These are phyloP conservation scores for Lagopus leucura DNA, from an alignment of 2,113 vertebrate genomes.

Conservation along the genomic window DNA sequence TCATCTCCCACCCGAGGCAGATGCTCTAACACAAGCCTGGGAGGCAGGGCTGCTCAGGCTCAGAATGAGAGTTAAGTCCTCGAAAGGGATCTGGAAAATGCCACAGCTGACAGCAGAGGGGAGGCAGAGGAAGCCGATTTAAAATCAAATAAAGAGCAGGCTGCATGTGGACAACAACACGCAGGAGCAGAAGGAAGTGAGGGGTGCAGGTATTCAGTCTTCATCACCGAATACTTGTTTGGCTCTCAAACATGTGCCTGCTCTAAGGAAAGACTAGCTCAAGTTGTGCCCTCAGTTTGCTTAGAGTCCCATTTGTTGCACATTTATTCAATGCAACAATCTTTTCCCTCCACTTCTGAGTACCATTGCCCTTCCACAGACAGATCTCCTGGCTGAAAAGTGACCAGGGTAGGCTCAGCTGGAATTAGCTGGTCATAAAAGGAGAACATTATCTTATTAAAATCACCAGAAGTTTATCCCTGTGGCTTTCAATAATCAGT, in stretches of 20 bases:
- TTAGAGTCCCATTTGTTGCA: not conserved
- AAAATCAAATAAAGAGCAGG: slow-evolving; percentile 36
- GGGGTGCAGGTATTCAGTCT: not conserved
- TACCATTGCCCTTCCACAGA: not conserved
- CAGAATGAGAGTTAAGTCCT: slow-evolving; percentile 48
- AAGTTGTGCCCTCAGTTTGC: not conserved
- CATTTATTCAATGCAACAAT: not conserved
- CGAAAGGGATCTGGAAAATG: slow-evolving; percentile 68
- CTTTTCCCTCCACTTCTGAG: not conserved
- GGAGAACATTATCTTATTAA: not conserved
- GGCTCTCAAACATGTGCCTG: not conserved
- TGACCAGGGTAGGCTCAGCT: not conserved
- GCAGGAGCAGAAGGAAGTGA: slow-evolving; percentile 7
- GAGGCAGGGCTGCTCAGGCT: slow-evolving; percentile 49
- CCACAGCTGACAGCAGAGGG: slow-evolving; percentile 45
- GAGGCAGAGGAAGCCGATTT: not conserved
- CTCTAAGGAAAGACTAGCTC: not conserved
- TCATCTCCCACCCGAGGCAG: slow-evolving; percentile 44
- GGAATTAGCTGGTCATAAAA: not conserved
- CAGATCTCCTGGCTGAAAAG: not conserved
- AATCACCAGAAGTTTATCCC: slow-evolving; percentile 21
- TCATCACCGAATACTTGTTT: not conserved
- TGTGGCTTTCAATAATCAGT: slow-evolving; percentile 6
- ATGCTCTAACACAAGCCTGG: not conserved
- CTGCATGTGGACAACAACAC: not conserved